Evolutionary conservation across 2,888 invertebrate species (phyloP), one percentile per base, ranked within the genome.

Genomic region (Amiota minor): DNA sequence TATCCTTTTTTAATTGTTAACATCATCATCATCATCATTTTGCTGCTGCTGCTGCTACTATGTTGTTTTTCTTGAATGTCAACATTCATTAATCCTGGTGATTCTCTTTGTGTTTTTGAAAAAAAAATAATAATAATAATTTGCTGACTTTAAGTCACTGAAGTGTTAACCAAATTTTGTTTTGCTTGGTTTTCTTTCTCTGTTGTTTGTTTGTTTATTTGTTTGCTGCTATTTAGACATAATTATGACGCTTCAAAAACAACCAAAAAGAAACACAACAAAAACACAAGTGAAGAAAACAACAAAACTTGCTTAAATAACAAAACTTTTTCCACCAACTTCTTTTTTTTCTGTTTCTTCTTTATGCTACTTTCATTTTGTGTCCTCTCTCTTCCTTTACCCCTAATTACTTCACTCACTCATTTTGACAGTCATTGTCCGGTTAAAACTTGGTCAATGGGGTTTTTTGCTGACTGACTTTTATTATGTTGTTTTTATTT

Each of bases 101-200:
- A 62, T 12, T 35, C 10, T 65, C 35, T 67, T 47, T 67, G 18
- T 49, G 65, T 18, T 16, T n/a, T n/a, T 9, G 14, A 4, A 11
- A 1, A 11, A 50, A 50, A 35, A 50, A 50, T 12, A 50, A 50
- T 16, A 53, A 10, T 11, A 9, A 53, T 53, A 16, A 14, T 53
- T 53, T 53, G 16, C 16, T 53, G 14, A 9, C 16, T 53, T 53
- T 53, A n/a, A 59, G 47, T 65, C 47, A 18, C 16, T 65, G 47
- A 65, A 65, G 65, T 65, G 49, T 65, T 65, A 65, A 18, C 49
- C 65, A 65, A 65, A 65, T 49, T 65, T 65, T 65, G 65, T 18
- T 14, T 16, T 10, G 47, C 16, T 65, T 49, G 47, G 47, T 18
- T 20, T 11, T 47, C n/a, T 65, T 47, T 65, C 14, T 3, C 16